These are phyloP conservation scores for Blennius ocellaris DNA, from an alignment of 2,113 vertebrate species.

Conservation along the genomic window DNA sequence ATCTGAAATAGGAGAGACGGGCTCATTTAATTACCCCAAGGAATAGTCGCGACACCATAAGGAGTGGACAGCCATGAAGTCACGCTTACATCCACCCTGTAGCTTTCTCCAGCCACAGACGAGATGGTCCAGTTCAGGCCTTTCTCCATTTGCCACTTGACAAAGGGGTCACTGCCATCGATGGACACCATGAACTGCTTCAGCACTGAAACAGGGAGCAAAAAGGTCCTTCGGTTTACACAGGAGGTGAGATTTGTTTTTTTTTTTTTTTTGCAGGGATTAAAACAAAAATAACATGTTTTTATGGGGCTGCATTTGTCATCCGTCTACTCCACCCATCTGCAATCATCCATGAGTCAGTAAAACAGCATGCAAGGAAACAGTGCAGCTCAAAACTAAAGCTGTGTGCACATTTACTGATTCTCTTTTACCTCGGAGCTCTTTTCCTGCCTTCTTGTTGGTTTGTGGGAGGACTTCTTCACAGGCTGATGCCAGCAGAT, in stretches of 20 bases:
- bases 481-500: constrained; percentile 58
- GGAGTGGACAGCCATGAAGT: neutral
- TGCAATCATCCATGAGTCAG: neutral
- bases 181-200: constrained; percentile 67
- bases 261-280: neutral
- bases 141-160: constrained; percentile 75
- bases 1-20: constrained; percentile 48
- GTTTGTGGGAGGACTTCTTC: neutral
- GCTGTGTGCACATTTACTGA: no score
- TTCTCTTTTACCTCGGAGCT: constrained; percentile 28
- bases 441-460: neutral
- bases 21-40: no score
- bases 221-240: no score
- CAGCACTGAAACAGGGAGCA: constrained; percentile 27
- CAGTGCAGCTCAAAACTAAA: no score
- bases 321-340: constrained; percentile 28
- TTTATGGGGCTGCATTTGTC: neutral
- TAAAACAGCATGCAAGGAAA: no score
- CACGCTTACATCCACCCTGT: constrained; percentile 71
- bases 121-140: constrained; percentile 77
- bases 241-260: neutral
- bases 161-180: constrained; percentile 60
- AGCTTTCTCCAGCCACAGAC: constrained; percentile 79
- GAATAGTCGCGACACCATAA: no score
- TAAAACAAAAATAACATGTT: neutral